phyloP scores from a whole-genome alignment of 2,888 invertebrate species.

The Nephrotoma guestfalica region DNA sequence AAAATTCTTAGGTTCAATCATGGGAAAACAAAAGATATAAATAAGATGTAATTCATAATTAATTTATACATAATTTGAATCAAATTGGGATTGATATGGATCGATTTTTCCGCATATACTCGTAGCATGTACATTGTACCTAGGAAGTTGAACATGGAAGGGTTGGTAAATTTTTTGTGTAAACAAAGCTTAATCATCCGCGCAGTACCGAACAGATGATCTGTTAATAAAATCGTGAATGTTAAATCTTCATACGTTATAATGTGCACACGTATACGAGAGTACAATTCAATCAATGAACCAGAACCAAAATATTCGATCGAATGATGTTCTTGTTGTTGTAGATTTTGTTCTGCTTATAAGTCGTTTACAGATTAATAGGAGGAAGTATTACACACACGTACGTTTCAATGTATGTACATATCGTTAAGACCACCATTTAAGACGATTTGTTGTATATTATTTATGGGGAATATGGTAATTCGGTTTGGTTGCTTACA shows the following conservation, averaged over 20 bases:
- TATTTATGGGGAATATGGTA: background rate
- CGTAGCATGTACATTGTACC: background rate
- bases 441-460: background rate
- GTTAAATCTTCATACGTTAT: background rate
- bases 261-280: background rate
- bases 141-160: background rate
- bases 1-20: background rate
- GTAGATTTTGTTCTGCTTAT: background rate
- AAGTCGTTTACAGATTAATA: background rate
- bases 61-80: background rate
- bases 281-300: background rate
- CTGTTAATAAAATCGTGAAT: background rate
- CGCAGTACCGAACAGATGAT: background rate
- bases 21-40: background rate
- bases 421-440: background rate
- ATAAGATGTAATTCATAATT: background rate
- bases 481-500: background rate
- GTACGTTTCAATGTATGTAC: background rate
- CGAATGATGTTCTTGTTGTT: background rate
- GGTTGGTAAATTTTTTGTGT: background rate
- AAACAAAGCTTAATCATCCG: background rate
- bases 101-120: background rate
- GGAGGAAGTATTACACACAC: background rate
- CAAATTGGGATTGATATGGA: background rate
- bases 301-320: background rate